A percentile compares a stretch with the other conserved stretches of the same genome.
phyloP scores from a whole-genome alignment of 2,888 invertebrate genomes.

The Tribolium freemani region DNA sequence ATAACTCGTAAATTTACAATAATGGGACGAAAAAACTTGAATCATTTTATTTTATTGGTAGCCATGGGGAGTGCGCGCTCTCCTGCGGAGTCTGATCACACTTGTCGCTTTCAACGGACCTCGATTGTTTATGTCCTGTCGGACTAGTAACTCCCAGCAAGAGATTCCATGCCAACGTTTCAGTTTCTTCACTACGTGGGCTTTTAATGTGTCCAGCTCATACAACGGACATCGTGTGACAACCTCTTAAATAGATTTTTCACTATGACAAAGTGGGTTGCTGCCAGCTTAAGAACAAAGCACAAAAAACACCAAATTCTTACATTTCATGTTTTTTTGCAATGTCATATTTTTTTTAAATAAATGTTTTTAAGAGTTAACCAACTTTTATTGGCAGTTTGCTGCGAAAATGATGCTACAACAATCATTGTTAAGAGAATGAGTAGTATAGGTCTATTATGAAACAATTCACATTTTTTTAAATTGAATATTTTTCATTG shows the following conservation, averaged over 20 bases:
- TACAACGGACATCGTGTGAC: constrained; percentile 11
- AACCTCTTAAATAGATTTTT: constrained; percentile 32
- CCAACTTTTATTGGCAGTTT: no score
- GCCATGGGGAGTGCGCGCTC: constrained; percentile 61
- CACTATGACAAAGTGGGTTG: constrained; percentile 18
- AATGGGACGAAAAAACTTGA: constrained; percentile 59
- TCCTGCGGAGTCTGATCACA: constrained; percentile 62
- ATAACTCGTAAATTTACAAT: constrained; percentile 63
- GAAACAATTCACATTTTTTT: no score
- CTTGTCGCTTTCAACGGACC: constrained; percentile 65
- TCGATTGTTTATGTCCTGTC: constrained; percentile 59
- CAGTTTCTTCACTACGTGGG: constrained; percentile 35
- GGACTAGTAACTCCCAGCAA: constrained; percentile 49
- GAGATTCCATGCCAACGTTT: constrained; percentile 39
- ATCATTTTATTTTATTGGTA: constrained; percentile 65
- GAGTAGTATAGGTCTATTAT: no score
- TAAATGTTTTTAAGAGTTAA: no score
- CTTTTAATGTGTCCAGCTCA: constrained; percentile 32
- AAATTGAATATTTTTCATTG: no score
- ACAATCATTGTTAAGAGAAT: no score
- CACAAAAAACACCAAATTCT: no score
- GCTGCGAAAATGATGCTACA: no score
- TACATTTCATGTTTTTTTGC: no score
- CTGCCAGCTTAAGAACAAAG: background rate
- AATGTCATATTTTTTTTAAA: no score